Evolutionary conservation across 2,888 invertebrate species (phyloP), one percentile per base, ranked within the genome.

Genomic region (Acronicta psi): DNA sequence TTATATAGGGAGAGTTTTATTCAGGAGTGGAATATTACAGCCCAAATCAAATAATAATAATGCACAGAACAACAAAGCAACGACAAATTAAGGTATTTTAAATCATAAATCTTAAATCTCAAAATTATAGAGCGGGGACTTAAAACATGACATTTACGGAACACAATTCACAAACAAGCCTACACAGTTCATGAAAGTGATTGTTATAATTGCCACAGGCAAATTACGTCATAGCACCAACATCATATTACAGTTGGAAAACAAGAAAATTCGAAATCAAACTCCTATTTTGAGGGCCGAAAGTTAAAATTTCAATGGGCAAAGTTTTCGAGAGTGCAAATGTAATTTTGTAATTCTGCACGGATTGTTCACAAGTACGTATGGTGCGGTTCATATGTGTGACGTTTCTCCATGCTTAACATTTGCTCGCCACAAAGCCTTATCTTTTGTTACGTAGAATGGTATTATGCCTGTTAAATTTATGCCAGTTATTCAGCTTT

Each of bases 201-300:
- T 83, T 80, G 82, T 80, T 83, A 79, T 82, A 85, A 84, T 80
- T 82, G 81, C 71, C 79, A 75, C 69, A 45, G 69, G 79, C 70
- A 80, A 79, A 82, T 82, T 79, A 80, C 77, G 69, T 75, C 70
- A 74, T 57, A 50, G 46, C 49, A 44, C 74, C 60, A 80, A 73
- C 50, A 49, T 65, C 25, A 59, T 44, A 56, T 60, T 73, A 60
- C 55, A 53, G 52, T 50, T 20, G n/a, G 13, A 20, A 61, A 66
- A 45, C 41, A 11, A 14, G 25, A 2, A 45, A 45, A 59, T 20
- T 46, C 16, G 13, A 52, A 57, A 60, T 49, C 41, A 37, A 29
- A 54, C 45, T 34, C 46, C 44, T 36, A 38, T 41, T 20, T 4
- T 29, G 13, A 29, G 8, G 11, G 16, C 20, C 8, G 58, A 70